Evolutionary conservation across 2,888 invertebrate genomes (phyloP).

Genomic region (Lissocephala sabroskyi): DNA sequence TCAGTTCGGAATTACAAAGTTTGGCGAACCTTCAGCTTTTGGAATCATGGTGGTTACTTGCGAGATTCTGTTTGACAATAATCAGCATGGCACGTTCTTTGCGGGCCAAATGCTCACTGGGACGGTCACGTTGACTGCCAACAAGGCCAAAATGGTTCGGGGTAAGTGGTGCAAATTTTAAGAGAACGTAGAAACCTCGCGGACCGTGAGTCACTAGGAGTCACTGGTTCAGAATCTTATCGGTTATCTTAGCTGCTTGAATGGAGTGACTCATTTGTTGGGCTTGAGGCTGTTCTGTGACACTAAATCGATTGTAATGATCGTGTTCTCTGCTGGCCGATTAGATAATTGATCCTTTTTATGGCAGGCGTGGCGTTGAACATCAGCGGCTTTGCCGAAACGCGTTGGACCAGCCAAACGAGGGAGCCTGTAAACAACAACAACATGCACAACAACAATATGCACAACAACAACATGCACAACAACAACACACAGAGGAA

Average conservation of each 20-base stretch:
- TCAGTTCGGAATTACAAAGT: too few relatives aligned
- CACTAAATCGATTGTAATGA: too few relatives aligned
- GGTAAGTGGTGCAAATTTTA: conserved; percentile 22
- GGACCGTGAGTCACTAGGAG: too few relatives aligned
- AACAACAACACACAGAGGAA: not conserved
- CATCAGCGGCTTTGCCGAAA: conserved; percentile 22
- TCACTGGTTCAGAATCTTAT: too few relatives aligned
- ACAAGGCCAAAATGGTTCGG: conserved; percentile 44
- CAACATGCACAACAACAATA: not conserved
- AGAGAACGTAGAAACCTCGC: not conserved
- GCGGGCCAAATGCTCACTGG: conserved; percentile 65
- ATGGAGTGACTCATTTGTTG: too few relatives aligned
- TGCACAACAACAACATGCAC: not conserved
- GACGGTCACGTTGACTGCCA: conserved; percentile 40
- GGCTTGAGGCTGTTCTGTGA: too few relatives aligned
- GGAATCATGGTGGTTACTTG: conserved; percentile 59
- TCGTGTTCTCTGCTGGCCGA: too few relatives aligned
- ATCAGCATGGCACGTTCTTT: conserved; percentile 59
- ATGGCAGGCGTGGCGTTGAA: conserved; percentile 22
- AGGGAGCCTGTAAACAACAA: not conserved
- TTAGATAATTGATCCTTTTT: too few relatives aligned
- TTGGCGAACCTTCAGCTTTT: too few relatives aligned
- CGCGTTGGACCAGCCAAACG: conserved; percentile 17
- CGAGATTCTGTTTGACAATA: conserved; percentile 64
- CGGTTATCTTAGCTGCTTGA: too few relatives aligned